Evolutionary conservation across 2,113 vertebrate genomes (phyloP).

Genomic region (Podarcis cretensis): DNA sequence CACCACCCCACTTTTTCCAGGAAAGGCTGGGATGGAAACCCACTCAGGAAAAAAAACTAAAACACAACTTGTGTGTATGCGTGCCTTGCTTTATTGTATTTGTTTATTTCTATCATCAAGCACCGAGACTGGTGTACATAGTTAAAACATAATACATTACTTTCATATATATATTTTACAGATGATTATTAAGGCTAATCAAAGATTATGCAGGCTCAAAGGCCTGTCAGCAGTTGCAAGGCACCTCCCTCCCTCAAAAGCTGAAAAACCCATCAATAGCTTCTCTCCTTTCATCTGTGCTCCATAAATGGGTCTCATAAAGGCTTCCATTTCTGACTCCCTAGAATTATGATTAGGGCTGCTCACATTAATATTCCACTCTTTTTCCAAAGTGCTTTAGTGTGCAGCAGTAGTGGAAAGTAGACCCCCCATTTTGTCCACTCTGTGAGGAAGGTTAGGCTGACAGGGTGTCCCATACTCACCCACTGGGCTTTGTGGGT

Average conservation of each 20-base stretch:
- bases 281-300: not conserved
- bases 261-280: not conserved
- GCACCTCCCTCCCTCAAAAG: not conserved
- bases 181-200: too few species aligned
- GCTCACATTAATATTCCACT: not conserved
- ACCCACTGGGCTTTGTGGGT: not conserved
- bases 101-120: too few species aligned
- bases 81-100: conserved; percentile 13
- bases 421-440: not conserved
- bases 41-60: conserved; percentile 34
- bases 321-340: conserved; percentile 43
- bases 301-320: conserved; percentile 19
- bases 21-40: conserved; percentile 61
- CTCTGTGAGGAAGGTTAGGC: not conserved
- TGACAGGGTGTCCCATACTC: not conserved
- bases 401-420: too few species aligned
- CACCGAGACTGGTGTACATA: too few species aligned
- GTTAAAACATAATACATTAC: too few species aligned
- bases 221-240: not conserved
- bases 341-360: not conserved
- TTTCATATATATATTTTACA: too few species aligned
- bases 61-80: conserved; percentile 51
- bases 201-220: too few species aligned
- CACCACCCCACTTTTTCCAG: conserved; percentile 40
- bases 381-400: not conserved